Percentiles rank a stretch among this genome's conserved stretches.
phyloP scores from a whole-genome alignment of 2,888 invertebrate species.

The Entomobrya proxima region DNA sequence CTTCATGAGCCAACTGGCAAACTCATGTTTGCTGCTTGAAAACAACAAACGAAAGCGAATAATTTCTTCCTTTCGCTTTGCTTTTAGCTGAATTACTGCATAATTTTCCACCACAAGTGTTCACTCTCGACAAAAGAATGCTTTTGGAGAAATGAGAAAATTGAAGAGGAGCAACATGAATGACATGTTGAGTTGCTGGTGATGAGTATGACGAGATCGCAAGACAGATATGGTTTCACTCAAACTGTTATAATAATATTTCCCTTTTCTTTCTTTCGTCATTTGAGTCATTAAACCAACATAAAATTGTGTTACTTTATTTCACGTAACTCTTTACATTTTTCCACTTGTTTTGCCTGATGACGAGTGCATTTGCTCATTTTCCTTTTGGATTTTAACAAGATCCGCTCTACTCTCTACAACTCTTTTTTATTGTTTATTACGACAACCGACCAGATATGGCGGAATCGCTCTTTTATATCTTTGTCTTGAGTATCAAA shows the following conservation, averaged over 20 bases:
- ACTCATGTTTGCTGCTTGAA: background rate
- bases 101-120: background rate
- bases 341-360: conserved; percentile 18
- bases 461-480: conserved; percentile 12
- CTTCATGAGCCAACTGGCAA: background rate
- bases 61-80: background rate
- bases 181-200: conserved; percentile 51
- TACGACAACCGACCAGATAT: conserved; percentile 2
- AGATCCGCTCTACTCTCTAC: conserved; percentile 2
- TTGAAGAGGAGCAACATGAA: conserved; percentile 36
- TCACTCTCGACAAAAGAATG: background rate
- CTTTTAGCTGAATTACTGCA: background rate
- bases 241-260: conserved; percentile 26
- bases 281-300: conserved; percentile 56
- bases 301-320: conserved; percentile 47
- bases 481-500: conserved; percentile 20
- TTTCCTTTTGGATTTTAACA: background rate
- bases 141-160: conserved; percentile 26
- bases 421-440: background rate
- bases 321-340: background rate
- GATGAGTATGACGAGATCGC: conserved; percentile 17
- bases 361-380: background rate
- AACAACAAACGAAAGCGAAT: too few species aligned
- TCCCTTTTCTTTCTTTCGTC: conserved; percentile 8
- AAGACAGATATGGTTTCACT: conserved; percentile 54